Evolutionary conservation across 2,888 invertebrate species (phyloP), one percentile per base, ranked within the genome.

Genomic region (Tetragonula carbonaria): DNA sequence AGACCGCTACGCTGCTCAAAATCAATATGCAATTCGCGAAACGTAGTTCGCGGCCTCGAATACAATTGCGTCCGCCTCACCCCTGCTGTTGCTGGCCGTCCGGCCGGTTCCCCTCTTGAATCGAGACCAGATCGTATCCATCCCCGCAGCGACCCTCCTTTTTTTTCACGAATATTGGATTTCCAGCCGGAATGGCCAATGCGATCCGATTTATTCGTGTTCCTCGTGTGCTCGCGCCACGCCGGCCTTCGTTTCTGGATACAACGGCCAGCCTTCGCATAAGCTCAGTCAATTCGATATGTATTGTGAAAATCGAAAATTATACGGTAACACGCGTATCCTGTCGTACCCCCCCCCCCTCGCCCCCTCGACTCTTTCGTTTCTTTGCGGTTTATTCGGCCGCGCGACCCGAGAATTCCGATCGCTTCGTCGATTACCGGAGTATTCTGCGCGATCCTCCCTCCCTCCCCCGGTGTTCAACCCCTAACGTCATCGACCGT

Each of bases 11-110:
- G 70, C 67, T 70, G 84, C 74, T 84, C 79, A 85, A 90, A 90
- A 90, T 87, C 90, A 87, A 90, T 90, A 90, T 85, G 90, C 88
- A 86, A 90, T 88, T 88, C 86, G 84, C 82, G 87, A 87, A 88
- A 86, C 86, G 86, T 86, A 87, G 88, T 87, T 84, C 87, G 86
- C 86, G 87, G 84, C 87, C 80, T 80, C 86, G 84, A 81, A 87
- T 84, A 88, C 87, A 87, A 88, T 87, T 87, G 87, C 87, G 74
- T 83, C 65, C 74, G 75, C 62, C 66, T 74, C 80, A 14, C 59
- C 75, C 74, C 83, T 57, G 65, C 55, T 57, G 16, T 51, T 72
- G n/a, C 50, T 18, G 55, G 45, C 38, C 23, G 21, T 21, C 62
- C 50, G 53, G 23, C 66, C 38, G 62, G 33, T 63, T 57, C 66